phyloP scores from a whole-genome alignment of 2,888 invertebrate genomes.

The Cactoblastis cactorum region DNA sequence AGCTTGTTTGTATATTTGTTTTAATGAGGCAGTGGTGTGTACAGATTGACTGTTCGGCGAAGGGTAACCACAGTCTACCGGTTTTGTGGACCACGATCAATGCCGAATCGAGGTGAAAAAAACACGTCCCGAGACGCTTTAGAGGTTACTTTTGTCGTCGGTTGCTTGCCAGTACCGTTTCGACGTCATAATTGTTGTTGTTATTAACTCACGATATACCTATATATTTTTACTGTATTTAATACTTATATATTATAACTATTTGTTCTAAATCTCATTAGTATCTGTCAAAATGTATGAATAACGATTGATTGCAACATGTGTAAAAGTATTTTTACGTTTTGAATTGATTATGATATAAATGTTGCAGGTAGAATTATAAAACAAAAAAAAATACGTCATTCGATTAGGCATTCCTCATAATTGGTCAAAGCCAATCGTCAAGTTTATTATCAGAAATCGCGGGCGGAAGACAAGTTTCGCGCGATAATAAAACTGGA shows the following conservation, averaged over 20 bases:
- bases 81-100: conserved; percentile 69
- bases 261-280: no score
- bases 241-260: neutral
- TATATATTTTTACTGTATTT: neutral
- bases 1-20: conserved; percentile 21
- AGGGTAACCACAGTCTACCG: conserved; percentile 73
- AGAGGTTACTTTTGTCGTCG: conserved; percentile 34
- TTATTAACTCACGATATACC: conserved; percentile 11
- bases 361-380: neutral
- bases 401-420: neutral
- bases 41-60: conserved; percentile 54
- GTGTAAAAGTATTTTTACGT: no score
- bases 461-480: conserved; percentile 36
- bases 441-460: conserved; percentile 21
- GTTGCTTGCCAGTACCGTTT: conserved; percentile 15
- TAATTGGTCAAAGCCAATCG: neutral
- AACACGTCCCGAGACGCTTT: conserved; percentile 57
- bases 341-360: no score
- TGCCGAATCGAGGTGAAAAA: conserved; percentile 70
- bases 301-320: no score
- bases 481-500: conserved; percentile 40
- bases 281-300: no score
- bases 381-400: neutral
- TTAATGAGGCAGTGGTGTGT: conserved; percentile 38
- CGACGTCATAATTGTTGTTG: conserved; percentile 16